phyloP scores from a whole-genome alignment of 2,888 invertebrate genomes.

The Crepidodera aurea region DNA sequence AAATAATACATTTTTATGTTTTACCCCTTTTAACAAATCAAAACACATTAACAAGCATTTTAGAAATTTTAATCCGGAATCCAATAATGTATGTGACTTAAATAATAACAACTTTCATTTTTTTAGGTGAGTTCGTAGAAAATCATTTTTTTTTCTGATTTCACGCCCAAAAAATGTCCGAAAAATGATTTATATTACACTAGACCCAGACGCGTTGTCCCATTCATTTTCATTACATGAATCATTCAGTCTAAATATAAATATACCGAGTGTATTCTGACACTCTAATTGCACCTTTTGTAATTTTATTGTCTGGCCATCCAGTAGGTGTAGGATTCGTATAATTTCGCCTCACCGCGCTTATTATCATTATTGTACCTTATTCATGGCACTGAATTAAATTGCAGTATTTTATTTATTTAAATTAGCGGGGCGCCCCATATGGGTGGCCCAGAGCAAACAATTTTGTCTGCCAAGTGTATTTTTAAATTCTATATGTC shows the following conservation, averaged over 20 bases:
- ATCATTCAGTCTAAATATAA: constrained; percentile 5
- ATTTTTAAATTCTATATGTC: too few relatives aligned
- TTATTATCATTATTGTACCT: constrained; percentile 31
- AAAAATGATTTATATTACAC: neutral
- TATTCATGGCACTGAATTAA: constrained; percentile 52
- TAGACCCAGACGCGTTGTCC: neutral
- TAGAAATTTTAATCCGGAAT: too few relatives aligned
- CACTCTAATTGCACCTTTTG: neutral
- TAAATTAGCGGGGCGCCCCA: constrained; percentile 9
- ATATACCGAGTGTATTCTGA: neutral
- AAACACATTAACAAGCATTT: too few relatives aligned
- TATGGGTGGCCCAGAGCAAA: constrained; percentile 1
- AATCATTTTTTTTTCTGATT: too few relatives aligned
- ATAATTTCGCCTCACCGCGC: constrained; percentile 13
- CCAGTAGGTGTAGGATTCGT: constrained; percentile 15
- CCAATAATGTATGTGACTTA: too few relatives aligned
- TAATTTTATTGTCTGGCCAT: constrained; percentile 4
- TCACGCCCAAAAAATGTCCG: too few relatives aligned
- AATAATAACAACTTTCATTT: too few relatives aligned
- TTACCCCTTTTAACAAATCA: too few relatives aligned
- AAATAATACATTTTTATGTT: too few relatives aligned
- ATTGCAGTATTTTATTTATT: constrained; percentile 56
- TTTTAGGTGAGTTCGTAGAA: too few relatives aligned
- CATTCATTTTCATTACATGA: constrained; percentile 3
- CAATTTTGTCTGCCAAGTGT: too few relatives aligned